Conservation (phyloP, 2,888 invertebrate genomes). For the Crocallis elinguaria region DNA sequence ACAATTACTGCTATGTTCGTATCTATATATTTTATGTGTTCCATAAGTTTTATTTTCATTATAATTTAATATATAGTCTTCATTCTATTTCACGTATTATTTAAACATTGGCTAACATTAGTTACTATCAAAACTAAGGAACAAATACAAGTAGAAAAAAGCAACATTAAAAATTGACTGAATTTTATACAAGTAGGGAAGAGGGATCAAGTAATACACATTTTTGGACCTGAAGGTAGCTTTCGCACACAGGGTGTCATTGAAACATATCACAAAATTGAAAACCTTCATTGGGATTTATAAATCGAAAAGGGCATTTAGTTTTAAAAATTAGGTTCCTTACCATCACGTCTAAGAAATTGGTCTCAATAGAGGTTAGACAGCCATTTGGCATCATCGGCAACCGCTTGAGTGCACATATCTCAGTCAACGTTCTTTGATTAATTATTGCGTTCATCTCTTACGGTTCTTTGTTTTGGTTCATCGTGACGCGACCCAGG, state of each 20-base stretch:
- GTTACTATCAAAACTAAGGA: slow-evolving; percentile 31
- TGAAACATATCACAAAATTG: slow-evolving; percentile 71
- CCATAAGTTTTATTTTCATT: slow-evolving; percentile 9
- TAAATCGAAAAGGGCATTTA: slow-evolving; percentile 14
- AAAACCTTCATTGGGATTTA: slow-evolving; percentile 29
- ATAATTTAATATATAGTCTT: neutral
- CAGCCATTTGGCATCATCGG: neutral
- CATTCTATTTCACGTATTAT: neutral
- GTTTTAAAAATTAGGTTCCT: slow-evolving; percentile 16
- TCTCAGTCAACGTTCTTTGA: neutral
- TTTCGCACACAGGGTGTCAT: slow-evolving; percentile 72
- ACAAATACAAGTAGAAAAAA: slow-evolving; percentile 37
- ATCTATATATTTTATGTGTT: slow-evolving; percentile 23
- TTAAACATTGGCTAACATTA: neutral
- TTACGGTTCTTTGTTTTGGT: slow-evolving; percentile 45
- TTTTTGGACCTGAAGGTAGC: slow-evolving; percentile 61
- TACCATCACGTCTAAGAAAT: slow-evolving; percentile 41
- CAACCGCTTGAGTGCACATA: neutral
- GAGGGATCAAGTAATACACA: slow-evolving; percentile 70
- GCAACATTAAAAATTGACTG: slow-evolving; percentile 56
- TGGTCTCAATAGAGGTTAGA: slow-evolving; percentile 35
- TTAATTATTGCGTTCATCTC: slow-evolving; percentile 20
- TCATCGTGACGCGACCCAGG: slow-evolving; percentile 61
- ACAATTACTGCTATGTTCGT: slow-evolving; percentile 8
- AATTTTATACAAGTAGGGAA: slow-evolving; percentile 58